Percentiles rank a stretch among this genome's conserved stretches.
phyloP scores from a whole-genome alignment of 2,113 vertebrate genomes.

The Acanthochromis polyacanthus region DNA sequence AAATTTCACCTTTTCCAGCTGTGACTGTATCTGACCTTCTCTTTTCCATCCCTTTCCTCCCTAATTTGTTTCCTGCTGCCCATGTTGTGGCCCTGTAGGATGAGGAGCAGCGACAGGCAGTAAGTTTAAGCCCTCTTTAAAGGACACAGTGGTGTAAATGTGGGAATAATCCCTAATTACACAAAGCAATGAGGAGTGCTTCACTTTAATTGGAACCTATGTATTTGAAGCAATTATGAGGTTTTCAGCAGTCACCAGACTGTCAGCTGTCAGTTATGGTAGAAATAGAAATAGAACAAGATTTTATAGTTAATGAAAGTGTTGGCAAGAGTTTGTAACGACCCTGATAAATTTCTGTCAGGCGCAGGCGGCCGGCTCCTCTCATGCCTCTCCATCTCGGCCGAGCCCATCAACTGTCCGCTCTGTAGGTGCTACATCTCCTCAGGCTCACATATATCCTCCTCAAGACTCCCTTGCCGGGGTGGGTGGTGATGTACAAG shows the following conservation, averaged over 20 bases:
- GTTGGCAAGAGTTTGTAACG: background rate
- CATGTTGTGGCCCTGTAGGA: conserved; percentile 85
- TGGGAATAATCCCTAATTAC: background rate
- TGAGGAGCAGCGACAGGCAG: conserved; percentile 98
- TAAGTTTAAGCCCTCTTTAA: conserved; percentile 85
- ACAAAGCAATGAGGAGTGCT: too few relatives aligned
- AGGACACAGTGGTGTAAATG: conserved; percentile 10
- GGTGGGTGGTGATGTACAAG: conserved; percentile 90
- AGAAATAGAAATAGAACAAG: background rate
- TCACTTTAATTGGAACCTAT: too few relatives aligned
- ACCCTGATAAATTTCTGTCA: conserved; percentile 50
- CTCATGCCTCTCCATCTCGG: conserved; percentile 88
- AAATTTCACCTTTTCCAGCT: conserved; percentile 23
- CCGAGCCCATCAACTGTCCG: conserved; percentile 87
- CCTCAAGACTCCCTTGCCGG: conserved; percentile 89
- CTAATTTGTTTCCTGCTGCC: conserved; percentile 49
- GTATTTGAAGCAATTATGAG: background rate
- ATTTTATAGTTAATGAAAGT: too few relatives aligned
- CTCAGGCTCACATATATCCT: conserved; percentile 77
- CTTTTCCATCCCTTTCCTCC: conserved; percentile 54
- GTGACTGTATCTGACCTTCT: conserved; percentile 60
- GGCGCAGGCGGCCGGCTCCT: conserved; percentile 92
- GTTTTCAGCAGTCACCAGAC: background rate
- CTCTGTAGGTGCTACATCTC: conserved; percentile 88
- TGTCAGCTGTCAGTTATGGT: background rate